Base-by-base conservation (phyloP, 2,888 invertebrate species). In the Campaea margaritaria region DNA sequence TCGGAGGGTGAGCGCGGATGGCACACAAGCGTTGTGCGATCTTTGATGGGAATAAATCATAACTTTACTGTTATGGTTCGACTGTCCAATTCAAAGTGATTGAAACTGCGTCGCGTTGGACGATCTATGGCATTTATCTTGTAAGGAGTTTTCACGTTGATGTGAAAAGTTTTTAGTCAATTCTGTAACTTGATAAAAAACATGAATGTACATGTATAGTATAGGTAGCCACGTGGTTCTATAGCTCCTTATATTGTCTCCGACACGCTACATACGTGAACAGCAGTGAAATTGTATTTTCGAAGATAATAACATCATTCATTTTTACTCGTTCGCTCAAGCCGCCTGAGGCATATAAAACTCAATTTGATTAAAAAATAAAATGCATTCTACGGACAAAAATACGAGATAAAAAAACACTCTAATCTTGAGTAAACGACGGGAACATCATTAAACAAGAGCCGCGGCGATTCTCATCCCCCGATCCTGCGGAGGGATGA, bases 361-460 rank as follows among this genome's bases (percentile, higher is more conserved):
- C 55, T 62, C 56, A 55, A 66, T 64, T 60, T 51, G 50, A 44
- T 66, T 48, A 58, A 59, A 21, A 60, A 66, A 65, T 63, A 65
- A 65, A 70, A 66, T 60, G 61, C 70, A 70, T 63, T 66, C 63
- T 56, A 61, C 55, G 58, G 58, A 69, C 52, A 62, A 65, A 64
- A 67, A 64, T 62, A 63, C 54, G 61, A 72, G 72, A 74, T 73
- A 81, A 83, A 79, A 83, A 79, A 83, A 81, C 79, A 81, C 76
- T 74, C 72, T 81, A 83, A 85, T 83, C 81, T 85, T 78, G 80
- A 84, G 81, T 83, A 83, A 87, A 83, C 84, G 82, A 81, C 82
- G 81, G 89, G 82, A 83, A 85, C 86, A 84, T 89, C 89, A 88
- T 89, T 90, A 89, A 87, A 83, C 82, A 80, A 79, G 82, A 78